Percentiles rank a stretch among this genome's conserved stretches.
phyloP scores from a whole-genome alignment of 30 jellyfish, hydroid and myxozoan genomes.

The Chironex yamaguchii region DNA sequence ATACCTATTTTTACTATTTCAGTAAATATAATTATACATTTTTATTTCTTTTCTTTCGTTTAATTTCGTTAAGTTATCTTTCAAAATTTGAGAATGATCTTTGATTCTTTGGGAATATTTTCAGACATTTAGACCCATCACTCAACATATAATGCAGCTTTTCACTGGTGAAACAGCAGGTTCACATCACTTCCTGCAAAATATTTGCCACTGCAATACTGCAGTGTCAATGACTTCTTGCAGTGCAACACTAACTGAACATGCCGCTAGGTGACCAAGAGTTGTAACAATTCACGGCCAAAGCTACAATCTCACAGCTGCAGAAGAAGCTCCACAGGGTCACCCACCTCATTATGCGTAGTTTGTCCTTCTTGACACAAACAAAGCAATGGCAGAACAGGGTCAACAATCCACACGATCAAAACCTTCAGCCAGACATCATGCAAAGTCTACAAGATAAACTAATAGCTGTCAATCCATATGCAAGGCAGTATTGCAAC shows the following conservation, averaged over 20 bases:
- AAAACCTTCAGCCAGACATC: slow-evolving; percentile 10
- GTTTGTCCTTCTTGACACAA: slow-evolving; percentile 34
- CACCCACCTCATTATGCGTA: slow-evolving; percentile 47
- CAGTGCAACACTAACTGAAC: slow-evolving; percentile 34
- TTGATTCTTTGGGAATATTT: no score
- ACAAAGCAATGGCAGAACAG: slow-evolving; percentile 41
- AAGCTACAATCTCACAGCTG: slow-evolving; percentile 52
- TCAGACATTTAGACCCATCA: no score
- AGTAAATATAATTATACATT: no score
- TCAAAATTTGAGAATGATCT: no score
- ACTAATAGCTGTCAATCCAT: slow-evolving; percentile 27
- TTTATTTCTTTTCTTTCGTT: no score
- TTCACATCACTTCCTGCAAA: slow-evolving; percentile 7
- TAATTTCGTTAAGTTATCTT: no score
- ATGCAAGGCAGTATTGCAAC: slow-evolving; percentile 14
- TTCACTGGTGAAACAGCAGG: not conserved
- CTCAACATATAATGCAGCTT: not conserved
- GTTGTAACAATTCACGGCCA: slow-evolving; percentile 52
- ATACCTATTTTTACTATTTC: no score
- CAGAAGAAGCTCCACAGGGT: slow-evolving; percentile 24
- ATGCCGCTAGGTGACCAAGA: slow-evolving; percentile 42
- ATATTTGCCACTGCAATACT: slow-evolving; percentile 42
- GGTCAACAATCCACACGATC: slow-evolving; percentile 20
- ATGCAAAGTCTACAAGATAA: slow-evolving; percentile 23
- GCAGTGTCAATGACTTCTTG: slow-evolving; percentile 63